Conservation (phyloP, 64 coral and sea anemone genomes). For the Stichodactyla helianthus region DNA sequence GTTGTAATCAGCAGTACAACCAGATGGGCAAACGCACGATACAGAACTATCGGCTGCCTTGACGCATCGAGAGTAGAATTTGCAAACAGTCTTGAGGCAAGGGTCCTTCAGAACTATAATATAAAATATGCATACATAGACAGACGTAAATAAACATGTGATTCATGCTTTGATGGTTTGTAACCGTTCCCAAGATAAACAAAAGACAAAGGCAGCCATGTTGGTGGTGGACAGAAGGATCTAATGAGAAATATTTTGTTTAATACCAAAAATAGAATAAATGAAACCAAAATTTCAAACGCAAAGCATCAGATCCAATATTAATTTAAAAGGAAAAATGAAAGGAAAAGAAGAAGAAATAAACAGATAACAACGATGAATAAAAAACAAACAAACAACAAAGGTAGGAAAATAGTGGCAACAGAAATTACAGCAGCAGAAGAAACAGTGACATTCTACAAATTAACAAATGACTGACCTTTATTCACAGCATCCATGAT, state of each 20-base stretch:
- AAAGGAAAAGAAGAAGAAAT: no score
- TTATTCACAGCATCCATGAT: background rate
- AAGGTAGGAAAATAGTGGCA: background rate
- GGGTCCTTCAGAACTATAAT: slow-evolving; percentile 58
- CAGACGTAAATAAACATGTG: no score
- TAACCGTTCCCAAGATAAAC: no score
- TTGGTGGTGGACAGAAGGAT: no score
- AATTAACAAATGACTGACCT: background rate
- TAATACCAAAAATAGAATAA: no score
- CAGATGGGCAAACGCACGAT: slow-evolving; percentile 51
- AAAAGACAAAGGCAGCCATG: no score
- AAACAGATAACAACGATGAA: no score
- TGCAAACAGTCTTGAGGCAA: slow-evolving; percentile 48
- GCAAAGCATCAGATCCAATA: no score
- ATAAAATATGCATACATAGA: background rate
- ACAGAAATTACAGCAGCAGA: background rate
- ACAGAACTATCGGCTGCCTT: slow-evolving; percentile 31
- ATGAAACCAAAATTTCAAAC: no score
- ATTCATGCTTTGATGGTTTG: no score
- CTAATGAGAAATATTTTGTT: no score
- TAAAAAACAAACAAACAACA: background rate
- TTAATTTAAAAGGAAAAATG: no score
- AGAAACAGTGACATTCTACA: background rate
- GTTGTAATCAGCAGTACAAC: slow-evolving; percentile 41
- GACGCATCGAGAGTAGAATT: slow-evolving; percentile 48